phyloP scores from a whole-genome alignment of 2,888 invertebrate genomes.

The Tetragonula carbonaria region DNA sequence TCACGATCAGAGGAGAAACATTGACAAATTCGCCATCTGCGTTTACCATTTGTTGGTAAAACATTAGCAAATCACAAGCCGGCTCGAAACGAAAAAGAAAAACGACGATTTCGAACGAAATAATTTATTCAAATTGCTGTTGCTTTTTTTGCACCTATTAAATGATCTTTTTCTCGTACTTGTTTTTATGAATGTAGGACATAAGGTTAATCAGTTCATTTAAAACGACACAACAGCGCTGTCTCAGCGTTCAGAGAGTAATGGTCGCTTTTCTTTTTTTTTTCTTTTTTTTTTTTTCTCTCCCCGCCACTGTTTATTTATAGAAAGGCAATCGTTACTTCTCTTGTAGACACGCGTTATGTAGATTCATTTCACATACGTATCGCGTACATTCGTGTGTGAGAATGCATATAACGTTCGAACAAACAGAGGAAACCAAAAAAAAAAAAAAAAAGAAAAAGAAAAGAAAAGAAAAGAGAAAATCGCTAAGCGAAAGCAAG shows the following conservation, averaged over 20 bases:
- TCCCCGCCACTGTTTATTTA: too few relatives aligned
- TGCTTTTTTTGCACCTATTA: neutral
- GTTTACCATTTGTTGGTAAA: too few relatives aligned
- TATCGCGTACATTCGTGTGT: neutral
- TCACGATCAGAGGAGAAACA: too few relatives aligned
- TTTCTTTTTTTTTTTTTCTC: too few relatives aligned
- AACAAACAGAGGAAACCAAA: neutral
- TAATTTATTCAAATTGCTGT: too few relatives aligned
- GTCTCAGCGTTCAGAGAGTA: neutral
- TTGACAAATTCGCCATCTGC: too few relatives aligned
- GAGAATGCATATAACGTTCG: neutral
- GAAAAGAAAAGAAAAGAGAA: neutral
- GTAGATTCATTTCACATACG: neutral
- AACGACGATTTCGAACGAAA: too few relatives aligned
- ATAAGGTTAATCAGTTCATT: neutral
- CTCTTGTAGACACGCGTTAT: neutral
- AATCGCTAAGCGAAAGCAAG: too few relatives aligned
- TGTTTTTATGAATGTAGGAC: neutral
- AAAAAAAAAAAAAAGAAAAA: neutral
- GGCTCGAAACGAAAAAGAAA: too few relatives aligned
- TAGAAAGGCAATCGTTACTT: neutral
- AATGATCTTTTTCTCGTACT: neutral
- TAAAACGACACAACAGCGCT: neutral
- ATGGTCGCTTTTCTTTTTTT: neutral
- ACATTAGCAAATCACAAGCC: too few relatives aligned